Evolutionary conservation across 2,797 vertebrate species (phyloP), one percentile per base, ranked within the genome.

Genomic region (Anas bernieri): DNA sequence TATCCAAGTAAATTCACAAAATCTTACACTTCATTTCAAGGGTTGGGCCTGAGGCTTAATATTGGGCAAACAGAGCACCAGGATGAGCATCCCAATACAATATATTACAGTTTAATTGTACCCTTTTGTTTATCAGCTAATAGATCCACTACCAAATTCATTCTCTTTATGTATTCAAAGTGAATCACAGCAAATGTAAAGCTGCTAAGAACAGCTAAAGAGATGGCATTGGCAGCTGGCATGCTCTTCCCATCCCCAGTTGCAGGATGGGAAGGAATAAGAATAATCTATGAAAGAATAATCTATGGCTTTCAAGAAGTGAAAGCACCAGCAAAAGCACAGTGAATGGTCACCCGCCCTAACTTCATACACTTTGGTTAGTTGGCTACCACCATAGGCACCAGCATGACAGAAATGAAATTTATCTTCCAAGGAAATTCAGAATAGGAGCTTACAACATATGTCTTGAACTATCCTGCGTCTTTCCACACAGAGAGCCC

Each of bases 171-270:
- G 69, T 5, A 33, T 74, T 74, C 68, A 18, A 64, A 79, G 39
- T 14, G 28, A 58, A 26, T 66, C 45, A 62, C 20, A 22, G 23
- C 33, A 30, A 41, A 55, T 72, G 6, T 8, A 75, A 81, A 13
- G 18, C 25, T 67, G 45, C 41, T 46, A 17, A 74, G 26, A 69
- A 58, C 43, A 69, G 50, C 8, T 72, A 56, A 73, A 66, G 13
- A 31, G 0, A 37, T 21, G 9, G 18, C 25, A 10, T 1, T 58
- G 33, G 31, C 28, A 61, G 46, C n/a, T 54, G 59, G 50, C 0
- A 0, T 11, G 35, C 22, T 74, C 18, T 58, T 77, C 39, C 15
- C 21, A 43, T 43, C 41, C 25, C 59, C 9, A 14, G 15, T 31
- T 28, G 68, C 26, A 76, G 48, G 35, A 63, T 17, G 18, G 37